Evolutionary conservation across 2,888 invertebrate genomes (phyloP).

Genomic region (Macrophya annulata): DNA sequence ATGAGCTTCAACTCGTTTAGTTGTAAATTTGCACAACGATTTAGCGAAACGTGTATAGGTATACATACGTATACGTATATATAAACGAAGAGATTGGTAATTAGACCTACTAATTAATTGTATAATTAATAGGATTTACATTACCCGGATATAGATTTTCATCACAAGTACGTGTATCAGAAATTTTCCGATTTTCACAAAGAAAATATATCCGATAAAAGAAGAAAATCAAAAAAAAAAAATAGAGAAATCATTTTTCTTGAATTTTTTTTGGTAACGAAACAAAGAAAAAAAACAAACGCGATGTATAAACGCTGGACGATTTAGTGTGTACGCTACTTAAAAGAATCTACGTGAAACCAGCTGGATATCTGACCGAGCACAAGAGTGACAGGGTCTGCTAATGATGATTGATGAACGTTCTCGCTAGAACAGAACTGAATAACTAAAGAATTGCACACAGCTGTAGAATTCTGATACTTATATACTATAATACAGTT

Average conservation of each 20-base stretch:
- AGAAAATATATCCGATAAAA: neutral
- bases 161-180: neutral
- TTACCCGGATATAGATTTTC: neutral
- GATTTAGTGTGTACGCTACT: slow-evolving; percentile 60
- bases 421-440: slow-evolving; percentile 65
- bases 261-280: neutral
- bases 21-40: slow-evolving; percentile 1
- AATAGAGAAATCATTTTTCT: neutral
- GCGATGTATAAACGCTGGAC: neutral
- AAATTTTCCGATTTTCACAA: neutral
- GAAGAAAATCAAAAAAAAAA: neutral
- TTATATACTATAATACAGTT: neutral
- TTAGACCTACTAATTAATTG: slow-evolving; percentile 76
- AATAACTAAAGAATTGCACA: slow-evolving; percentile 35
- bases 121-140: slow-evolving; percentile 69
- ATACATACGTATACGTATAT: slow-evolving; percentile 5
- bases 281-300: too few relatives aligned
- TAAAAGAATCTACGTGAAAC: slow-evolving; percentile 54
- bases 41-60: slow-evolving; percentile 37
- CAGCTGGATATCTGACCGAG: slow-evolving; percentile 52
- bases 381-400: slow-evolving; percentile 59
- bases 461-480: neutral
- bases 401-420: slow-evolving; percentile 71
- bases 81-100: slow-evolving; percentile 69
- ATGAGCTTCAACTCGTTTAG: neutral